Evolutionary conservation across 2,797 vertebrate species (phyloP), one percentile per base, ranked within the genome.

Genomic region (Lutjanus campechanus): DNA sequence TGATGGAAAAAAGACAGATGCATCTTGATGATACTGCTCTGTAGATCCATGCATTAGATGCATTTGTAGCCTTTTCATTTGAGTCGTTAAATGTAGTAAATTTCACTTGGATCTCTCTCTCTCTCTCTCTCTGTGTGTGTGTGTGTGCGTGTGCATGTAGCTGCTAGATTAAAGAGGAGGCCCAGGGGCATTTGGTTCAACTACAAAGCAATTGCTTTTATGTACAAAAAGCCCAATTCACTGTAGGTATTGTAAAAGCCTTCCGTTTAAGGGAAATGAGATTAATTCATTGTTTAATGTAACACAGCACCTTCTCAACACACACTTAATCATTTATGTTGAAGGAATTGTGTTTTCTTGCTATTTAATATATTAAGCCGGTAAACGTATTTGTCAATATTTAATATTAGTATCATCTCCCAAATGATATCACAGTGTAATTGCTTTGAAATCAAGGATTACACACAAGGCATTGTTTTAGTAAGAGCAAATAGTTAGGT

Each of bases 161-260:
- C 86, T 85, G 89, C 86, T 90, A 81, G 92, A 94, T 95, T 93
- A 93, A 94, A 94, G 90, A 86, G 65, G 76, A 84, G 83, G 86
- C 94, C 93, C 92, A 85, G 85, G 93, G 95, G 92, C 92, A 91
- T 95, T 88, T 89, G 87, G 82, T 93, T 94, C 88, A 92, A 94
- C 92, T 92, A 90, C 88, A 92, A 93, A 92, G 89, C 88, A 91
- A 87, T 91, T 89, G 83, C 91, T 93, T 94, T 92, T 92, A 90
- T 93, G 93, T 93, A 90, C 91, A 93, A 93, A 93, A 93, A 92
- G 88, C 89, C 83, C 77, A 88, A 79, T 89, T 85, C 82, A 85
- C 91, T 95, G 94, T 95, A 95, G 93, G 93, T 95, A 95, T 94
- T 95, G 91, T 92, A 93, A 95, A 96, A 91, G 84, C 84, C 77